Conservation (phyloP, 2,113 vertebrate species). For the Sorex araneus region DNA sequence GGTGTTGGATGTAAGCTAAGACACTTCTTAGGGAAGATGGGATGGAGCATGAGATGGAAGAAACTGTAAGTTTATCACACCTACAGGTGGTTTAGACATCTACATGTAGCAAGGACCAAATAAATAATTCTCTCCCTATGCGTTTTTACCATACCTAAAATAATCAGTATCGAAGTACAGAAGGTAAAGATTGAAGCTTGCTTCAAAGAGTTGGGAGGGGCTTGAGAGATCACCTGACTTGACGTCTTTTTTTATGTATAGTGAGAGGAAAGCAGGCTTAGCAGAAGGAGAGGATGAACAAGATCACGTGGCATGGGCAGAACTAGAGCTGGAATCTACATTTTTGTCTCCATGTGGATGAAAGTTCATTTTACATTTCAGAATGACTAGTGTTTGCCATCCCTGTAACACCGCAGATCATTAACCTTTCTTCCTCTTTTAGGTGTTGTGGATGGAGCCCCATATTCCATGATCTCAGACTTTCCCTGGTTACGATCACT, state of each 20-base stretch:
- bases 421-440: neutral
- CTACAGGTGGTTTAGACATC: neutral
- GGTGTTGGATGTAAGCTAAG: neutral
- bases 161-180: neutral
- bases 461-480: slow-evolving; percentile 98
- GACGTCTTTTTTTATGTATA: neutral
- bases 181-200: neutral
- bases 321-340: neutral
- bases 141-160: neutral
- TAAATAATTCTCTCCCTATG: neutral
- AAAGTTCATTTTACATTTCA: neutral
- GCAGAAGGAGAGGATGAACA: neutral
- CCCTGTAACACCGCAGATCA: rapidly evolving
- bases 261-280: neutral
- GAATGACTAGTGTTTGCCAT: rapidly evolving
- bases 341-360: neutral
- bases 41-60: neutral
- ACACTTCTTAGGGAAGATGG: neutral
- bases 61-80: neutral
- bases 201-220: neutral
- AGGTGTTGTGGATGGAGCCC: slow-evolving; percentile 97
- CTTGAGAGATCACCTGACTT: neutral
- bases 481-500: slow-evolving; percentile 98
- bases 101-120: neutral
- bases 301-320: neutral